Conservation (phyloP, 2,888 invertebrate genomes). For the Tetragonula carbonaria region DNA sequence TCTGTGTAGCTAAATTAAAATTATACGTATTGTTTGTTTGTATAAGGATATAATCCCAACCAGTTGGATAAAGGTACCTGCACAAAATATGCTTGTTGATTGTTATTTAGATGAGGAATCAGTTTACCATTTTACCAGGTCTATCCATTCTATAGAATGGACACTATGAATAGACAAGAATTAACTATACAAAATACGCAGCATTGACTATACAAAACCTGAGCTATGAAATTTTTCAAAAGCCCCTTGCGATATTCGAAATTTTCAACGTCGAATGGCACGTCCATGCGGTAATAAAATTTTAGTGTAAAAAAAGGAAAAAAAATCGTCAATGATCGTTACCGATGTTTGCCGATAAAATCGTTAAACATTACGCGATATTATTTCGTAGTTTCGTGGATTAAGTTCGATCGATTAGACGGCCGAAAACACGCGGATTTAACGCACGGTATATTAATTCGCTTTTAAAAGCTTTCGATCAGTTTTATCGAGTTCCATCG, state of each 20-base stretch:
- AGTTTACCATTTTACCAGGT: background rate
- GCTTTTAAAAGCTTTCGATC: conserved; percentile 1
- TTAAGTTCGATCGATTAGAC: background rate
- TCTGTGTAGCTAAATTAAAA: background rate
- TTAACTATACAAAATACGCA: too few species aligned
- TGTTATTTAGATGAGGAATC: background rate
- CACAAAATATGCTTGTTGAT: background rate
- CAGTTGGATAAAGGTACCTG: background rate
- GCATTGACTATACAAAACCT: background rate
- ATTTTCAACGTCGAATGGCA: background rate
- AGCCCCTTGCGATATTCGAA: background rate
- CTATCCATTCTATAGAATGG: background rate
- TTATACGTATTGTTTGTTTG: background rate
- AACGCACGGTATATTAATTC: background rate
- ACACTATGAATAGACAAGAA: background rate
- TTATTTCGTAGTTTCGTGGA: background rate
- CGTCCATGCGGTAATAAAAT: background rate
- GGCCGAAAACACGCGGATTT: background rate
- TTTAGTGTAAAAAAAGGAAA: too few species aligned
- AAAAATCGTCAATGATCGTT: background rate
- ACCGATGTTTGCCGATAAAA: background rate
- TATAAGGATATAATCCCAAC: background rate
- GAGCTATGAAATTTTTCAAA: background rate
- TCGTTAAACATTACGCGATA: background rate
- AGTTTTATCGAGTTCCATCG: background rate